Base-by-base conservation (phyloP, 2,888 invertebrate genomes). In the Melikaiella ostensackeni region DNA sequence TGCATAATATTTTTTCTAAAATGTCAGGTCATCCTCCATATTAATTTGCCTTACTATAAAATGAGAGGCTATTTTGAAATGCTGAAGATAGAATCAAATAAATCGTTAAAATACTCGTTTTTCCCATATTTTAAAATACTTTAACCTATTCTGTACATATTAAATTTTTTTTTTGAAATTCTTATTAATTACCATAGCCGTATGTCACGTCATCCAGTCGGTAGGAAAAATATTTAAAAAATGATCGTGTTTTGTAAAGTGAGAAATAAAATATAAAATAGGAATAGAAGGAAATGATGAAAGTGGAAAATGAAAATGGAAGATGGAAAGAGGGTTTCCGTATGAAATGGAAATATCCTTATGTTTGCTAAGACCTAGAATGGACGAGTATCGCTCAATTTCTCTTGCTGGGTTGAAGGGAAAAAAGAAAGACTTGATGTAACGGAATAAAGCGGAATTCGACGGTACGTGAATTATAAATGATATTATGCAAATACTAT, bases 391-490 rank as follows among this genome's bases (percentile, higher is more conserved):
- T 75, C 84, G 83, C 86, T 86, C 83, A 83, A 86, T 86, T 87
- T 85, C 79, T 83, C 81, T 83, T 80, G 74, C 77, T 61, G 75
- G 27, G n/a, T 66, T 16, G 24, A 46, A 46, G 62, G n/a, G 73
- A 79, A 59, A 73, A 77, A 78, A 70, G 75, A 63, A 75, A 74
- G 78, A 74, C 74, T 55, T 63, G 78, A 74, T 50, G 73, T 70
- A 76, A 77, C 70, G 78, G 77, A 83, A 87, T 89, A 88, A 89
- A 89, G 88, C 85, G 85, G 86, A 88, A 88, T 88, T 89, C 87
- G 87, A 87, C 86, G 88, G 84, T 85, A 88, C 85, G 85, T 89
- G 89, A 89, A 89, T 89, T 89, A 90, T 89, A 88, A 90, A 89
- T 87, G 88, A 89, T 89, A 89, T 89, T 89, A 88, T 88, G 88